These are phyloP conservation scores for Caenorhabditis sp. DNA, from an alignment of 2,888 invertebrate genomes.

Conservation along the genomic window DNA sequence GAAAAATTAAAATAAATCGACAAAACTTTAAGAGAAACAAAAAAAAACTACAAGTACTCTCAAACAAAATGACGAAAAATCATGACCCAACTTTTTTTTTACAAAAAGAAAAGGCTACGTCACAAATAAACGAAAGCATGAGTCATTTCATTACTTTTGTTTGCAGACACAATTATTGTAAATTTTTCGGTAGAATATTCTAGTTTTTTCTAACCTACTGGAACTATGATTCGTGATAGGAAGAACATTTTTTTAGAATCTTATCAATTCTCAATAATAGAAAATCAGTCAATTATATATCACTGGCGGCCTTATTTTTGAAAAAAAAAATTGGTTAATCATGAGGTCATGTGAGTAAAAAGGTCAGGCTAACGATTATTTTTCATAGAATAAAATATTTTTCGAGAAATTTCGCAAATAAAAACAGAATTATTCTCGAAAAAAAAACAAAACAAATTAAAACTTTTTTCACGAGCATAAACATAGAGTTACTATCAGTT, in stretches of 20 bases:
- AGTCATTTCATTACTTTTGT: slow-evolving; percentile 1
- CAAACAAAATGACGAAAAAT: background rate
- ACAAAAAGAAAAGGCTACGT: background rate
- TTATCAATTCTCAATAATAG: background rate
- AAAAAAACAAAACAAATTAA: too few relatives aligned
- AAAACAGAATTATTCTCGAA: too few relatives aligned
- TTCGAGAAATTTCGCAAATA: too few relatives aligned
- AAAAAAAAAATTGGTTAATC: too few relatives aligned
- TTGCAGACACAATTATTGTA: background rate
- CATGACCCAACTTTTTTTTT: background rate
- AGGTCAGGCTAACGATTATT: too few relatives aligned
- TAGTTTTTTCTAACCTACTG: background rate
- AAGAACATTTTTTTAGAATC: background rate
- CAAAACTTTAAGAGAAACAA: too few relatives aligned
- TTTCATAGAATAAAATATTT: too few relatives aligned
- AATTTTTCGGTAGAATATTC: background rate
- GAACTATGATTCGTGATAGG: background rate
- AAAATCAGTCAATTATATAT: background rate
- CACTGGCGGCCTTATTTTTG: too few relatives aligned
- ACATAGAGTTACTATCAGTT: too few relatives aligned
- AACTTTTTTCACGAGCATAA: background rate
- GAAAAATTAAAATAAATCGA: slow-evolving; percentile 9
- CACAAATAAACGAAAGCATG: background rate
- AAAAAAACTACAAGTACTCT: background rate
- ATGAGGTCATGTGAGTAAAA: too few relatives aligned